Evolutionary conservation across 2,113 vertebrate genomes (phyloP).

Genomic region (Pungitius pungitius): DNA sequence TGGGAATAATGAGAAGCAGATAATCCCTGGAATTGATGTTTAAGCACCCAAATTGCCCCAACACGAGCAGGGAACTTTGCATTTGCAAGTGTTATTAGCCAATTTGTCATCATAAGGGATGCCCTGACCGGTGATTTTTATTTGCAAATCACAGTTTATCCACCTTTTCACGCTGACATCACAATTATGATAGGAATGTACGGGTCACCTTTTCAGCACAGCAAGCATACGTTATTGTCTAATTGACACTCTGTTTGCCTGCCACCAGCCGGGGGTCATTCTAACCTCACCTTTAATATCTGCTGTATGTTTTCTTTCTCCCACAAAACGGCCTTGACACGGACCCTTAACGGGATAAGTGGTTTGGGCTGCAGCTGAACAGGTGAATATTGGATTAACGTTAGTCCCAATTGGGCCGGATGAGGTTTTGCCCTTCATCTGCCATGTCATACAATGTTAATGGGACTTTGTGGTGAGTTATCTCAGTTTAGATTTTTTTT

Average conservation of each 20-base stretch:
- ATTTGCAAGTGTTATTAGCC: conserved; percentile 28
- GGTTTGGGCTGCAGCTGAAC: conserved; percentile 18
- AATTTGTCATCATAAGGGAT: conserved; percentile 28
- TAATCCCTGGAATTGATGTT: conserved; percentile 16
- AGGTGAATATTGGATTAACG: conserved; percentile 26
- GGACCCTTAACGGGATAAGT: background rate
- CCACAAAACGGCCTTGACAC: conserved; percentile 17
- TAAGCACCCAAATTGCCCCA: conserved; percentile 22
- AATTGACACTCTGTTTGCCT: conserved; percentile 7
- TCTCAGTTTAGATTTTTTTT: background rate
- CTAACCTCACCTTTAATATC: background rate
- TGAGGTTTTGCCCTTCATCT: conserved; percentile 5
- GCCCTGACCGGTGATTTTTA: background rate
- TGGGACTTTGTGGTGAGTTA: background rate
- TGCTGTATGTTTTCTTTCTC: too few relatives aligned
- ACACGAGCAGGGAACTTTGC: conserved; percentile 6
- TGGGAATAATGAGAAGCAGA: conserved; percentile 22
- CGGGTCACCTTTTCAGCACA: conserved; percentile 13
- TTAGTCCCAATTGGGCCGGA: conserved; percentile 4
- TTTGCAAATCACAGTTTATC: conserved; percentile 21
- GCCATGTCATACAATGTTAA: background rate
- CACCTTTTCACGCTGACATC: conserved; percentile 20
- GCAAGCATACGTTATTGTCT: background rate
- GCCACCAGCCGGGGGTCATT: conserved; percentile 5
- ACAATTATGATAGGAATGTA: conserved; percentile 16